Evolutionary conservation across 1,140 invertebrate species (phyloP).

Genomic region (Lepidostoma basale): DNA sequence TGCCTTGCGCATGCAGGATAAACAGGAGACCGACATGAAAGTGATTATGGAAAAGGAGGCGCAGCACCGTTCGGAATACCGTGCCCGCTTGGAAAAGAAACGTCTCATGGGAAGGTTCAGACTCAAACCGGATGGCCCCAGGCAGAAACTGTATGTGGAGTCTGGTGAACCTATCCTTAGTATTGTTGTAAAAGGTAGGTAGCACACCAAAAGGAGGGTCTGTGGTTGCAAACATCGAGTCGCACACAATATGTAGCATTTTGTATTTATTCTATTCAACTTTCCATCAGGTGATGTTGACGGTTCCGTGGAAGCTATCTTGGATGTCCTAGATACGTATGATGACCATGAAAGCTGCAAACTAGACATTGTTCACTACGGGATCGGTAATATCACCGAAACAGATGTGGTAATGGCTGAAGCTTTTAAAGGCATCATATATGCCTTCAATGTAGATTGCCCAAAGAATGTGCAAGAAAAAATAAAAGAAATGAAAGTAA

Average conservation of each 20-base stretch:
- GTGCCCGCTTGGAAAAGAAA: constrained; percentile 66
- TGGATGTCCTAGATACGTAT: constrained; percentile 91
- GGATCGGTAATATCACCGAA: constrained; percentile 83
- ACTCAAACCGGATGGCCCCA: constrained; percentile 57
- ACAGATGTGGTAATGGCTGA: constrained; percentile 87
- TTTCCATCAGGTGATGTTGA: constrained; percentile 76
- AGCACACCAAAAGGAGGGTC: too few relatives aligned
- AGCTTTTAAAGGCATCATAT: constrained; percentile 83
- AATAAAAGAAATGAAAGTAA: constrained; percentile 63
- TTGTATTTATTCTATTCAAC: background rate
- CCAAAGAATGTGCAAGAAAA: constrained; percentile 53
- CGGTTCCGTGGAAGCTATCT: constrained; percentile 92
- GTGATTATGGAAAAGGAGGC: constrained; percentile 71
- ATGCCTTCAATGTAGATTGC: constrained; percentile 81
- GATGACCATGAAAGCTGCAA: constrained; percentile 73
- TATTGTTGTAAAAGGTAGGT: constrained; percentile 61
- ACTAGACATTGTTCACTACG: constrained; percentile 88
- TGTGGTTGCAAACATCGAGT: too few relatives aligned
- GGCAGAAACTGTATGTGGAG: constrained; percentile 65
- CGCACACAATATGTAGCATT: too few relatives aligned
- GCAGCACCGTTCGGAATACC: constrained; percentile 74
- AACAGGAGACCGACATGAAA: constrained; percentile 66
- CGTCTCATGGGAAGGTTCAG: constrained; percentile 66
- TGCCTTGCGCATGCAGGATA: constrained; percentile 63
- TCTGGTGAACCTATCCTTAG: constrained; percentile 58